Base-by-base conservation (phyloP, 2,888 invertebrate genomes). In the Lepidochrysops patricia region DNA sequence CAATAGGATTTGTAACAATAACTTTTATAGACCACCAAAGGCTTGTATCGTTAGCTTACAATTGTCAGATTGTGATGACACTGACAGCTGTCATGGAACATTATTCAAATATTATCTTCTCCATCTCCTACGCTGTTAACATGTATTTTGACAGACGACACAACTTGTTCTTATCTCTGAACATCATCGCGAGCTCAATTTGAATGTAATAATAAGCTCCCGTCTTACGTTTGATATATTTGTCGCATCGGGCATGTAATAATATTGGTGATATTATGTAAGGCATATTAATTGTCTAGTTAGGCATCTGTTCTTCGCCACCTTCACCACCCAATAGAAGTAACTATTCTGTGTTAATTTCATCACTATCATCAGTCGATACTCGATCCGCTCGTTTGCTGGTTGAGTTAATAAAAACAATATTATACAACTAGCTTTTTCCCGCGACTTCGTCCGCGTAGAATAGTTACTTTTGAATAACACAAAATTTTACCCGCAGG, bases 131-230 rank as follows among this genome's bases (percentile, higher is more conserved):
- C 77, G 77, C 82, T 84, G 87, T 85, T 86, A 87, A 87, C 88
- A 84, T 88, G 77, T 87, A 86, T 88, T 89, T 89, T 89, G 89
- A 88, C 88, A 88, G 83, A 89, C 84, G 88, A 89, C 89, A 88
- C 87, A 88, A 88, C 82, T 88, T 88, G 80, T 79, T 79, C 79
- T 69, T 89, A 89, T 88, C 68, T 63, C 60, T 59, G 58, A 57
- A 64, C 76, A 79, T 82, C 87, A 87, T 84, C 84, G 83, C 72
- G 82, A 84, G 81, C 78, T 84, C 84, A 82, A 84, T 85, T 87
- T 80, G 81, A 82, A 80, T 82, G 75, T 80, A 80, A 82, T 87
- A 87, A 87, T 82, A 87, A 84, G 85, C 87, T 85, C 80, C 87
- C 78, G 88, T 85, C 84, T 87, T 88, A 87, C 88, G 84, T 82